Evolutionary conservation across 2,888 invertebrate genomes (phyloP).

Genomic region (Diogma glabrata): DNA sequence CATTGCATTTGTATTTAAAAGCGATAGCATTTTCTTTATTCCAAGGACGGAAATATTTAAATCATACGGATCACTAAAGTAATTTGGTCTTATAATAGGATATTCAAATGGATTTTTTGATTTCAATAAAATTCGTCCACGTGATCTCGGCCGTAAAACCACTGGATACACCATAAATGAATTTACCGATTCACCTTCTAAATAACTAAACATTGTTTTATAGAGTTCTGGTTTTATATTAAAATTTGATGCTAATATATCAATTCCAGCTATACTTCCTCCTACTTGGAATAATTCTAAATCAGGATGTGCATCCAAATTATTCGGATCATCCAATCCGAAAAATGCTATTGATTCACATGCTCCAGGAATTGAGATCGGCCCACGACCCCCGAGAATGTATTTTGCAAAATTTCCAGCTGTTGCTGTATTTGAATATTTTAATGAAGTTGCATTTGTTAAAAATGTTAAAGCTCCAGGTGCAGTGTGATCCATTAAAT

Average conservation of each 20-base stretch:
- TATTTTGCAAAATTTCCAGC: not conserved
- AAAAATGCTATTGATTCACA: constrained; percentile 52
- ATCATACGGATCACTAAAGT: constrained; percentile 51
- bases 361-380: constrained; percentile 42
- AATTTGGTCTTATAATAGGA: constrained; percentile 57
- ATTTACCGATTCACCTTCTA: constrained; percentile 29
- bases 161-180: constrained; percentile 49
- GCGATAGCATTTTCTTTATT: constrained; percentile 41
- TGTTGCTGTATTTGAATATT: not conserved
- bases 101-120: constrained; percentile 50
- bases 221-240: constrained; percentile 38
- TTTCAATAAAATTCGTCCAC: constrained; percentile 52
- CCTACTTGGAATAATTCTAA: constrained; percentile 56
- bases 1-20: constrained; percentile 41
- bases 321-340: constrained; percentile 43
- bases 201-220: constrained; percentile 34
- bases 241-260: constrained; percentile 35
- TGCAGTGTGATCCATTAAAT: constrained; percentile 53
- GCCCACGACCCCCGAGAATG: constrained; percentile 21
- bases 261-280: constrained; percentile 37
- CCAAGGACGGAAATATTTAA: constrained; percentile 48
- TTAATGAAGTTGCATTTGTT: constrained; percentile 34
- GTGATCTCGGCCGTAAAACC: constrained; percentile 54
- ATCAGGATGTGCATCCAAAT: constrained; percentile 47
- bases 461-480: constrained; percentile 55